Conservation (phyloP, 1,140 invertebrate genomes). For the Cyrtorhinus lividipennis region DNA sequence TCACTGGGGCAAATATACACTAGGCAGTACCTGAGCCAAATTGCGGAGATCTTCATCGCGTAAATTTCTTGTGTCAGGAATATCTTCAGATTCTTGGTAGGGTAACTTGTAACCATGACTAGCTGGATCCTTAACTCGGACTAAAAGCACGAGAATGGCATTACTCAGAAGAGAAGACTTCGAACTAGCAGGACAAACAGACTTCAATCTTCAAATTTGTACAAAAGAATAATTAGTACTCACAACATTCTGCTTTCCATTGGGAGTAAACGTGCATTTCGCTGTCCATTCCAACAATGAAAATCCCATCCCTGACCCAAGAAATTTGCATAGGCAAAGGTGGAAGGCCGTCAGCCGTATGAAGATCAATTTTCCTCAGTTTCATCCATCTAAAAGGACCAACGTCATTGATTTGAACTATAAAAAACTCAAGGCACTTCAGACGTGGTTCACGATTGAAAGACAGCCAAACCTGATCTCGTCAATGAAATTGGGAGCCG, state of each 20-base stretch:
- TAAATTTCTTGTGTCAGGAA: slow-evolving; percentile 55
- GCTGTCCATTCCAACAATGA: slow-evolving; percentile 97
- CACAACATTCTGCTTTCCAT: slow-evolving; percentile 62
- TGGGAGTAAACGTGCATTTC: slow-evolving; percentile 99
- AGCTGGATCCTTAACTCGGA: slow-evolving; percentile 17
- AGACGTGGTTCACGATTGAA: too few species aligned
- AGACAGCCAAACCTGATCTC: slow-evolving; percentile 48
- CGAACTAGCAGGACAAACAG: too few species aligned
- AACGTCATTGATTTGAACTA: too few species aligned
- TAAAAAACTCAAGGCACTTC: too few species aligned
- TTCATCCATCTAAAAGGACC: slow-evolving; percentile 68
- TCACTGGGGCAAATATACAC: too few species aligned
- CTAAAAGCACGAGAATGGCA: slow-evolving; percentile 11
- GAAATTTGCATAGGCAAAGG: slow-evolving; percentile 96
- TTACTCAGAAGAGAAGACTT: too few species aligned
- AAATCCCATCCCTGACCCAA: slow-evolving; percentile 94
- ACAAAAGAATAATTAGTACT: slow-evolving; percentile 16
- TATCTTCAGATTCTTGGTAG: slow-evolving; percentile 41
- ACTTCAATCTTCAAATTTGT: not conserved
- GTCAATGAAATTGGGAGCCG: slow-evolving; percentile 66
- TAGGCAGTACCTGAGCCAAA: slow-evolving; percentile 42
- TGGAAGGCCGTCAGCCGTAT: slow-evolving; percentile 87
- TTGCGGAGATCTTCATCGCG: slow-evolving; percentile 64
- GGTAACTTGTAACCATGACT: slow-evolving; percentile 21
- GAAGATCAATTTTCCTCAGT: slow-evolving; percentile 74